phyloP scores from a whole-genome alignment of 2,888 invertebrate species.

The Mylabris sibirica region DNA sequence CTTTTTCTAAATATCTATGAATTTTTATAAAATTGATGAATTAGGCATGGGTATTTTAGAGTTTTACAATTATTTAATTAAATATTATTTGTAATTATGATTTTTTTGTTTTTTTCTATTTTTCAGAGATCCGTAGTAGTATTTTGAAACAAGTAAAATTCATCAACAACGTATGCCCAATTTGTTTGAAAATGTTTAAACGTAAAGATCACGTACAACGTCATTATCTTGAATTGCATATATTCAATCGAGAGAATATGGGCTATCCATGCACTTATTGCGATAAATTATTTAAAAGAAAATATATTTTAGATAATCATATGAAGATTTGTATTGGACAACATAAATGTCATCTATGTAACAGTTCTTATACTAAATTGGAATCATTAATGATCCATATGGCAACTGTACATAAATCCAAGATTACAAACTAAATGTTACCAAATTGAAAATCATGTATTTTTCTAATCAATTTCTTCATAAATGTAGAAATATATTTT shows the following conservation, averaged over 20 bases:
- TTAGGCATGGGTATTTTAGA: constrained; percentile 11
- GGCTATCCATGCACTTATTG: constrained; percentile 46
- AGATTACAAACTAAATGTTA: constrained; percentile 30
- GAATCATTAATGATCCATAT: constrained; percentile 25
- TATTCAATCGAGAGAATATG: constrained; percentile 35
- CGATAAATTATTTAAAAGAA: constrained; percentile 47
- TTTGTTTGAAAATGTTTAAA: constrained; percentile 50
- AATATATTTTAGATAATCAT: constrained; percentile 50
- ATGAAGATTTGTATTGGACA: constrained; percentile 40
- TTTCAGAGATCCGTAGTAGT: constrained; percentile 35
- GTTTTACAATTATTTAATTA: background rate
- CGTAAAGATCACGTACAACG: constrained; percentile 50
- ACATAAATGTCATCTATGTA: constrained; percentile 25
- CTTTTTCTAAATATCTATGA: background rate
- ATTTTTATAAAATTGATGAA: background rate
- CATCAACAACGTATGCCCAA: constrained; percentile 45
- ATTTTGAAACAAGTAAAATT: constrained; percentile 40
- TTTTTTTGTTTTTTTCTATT: constrained; percentile 12
- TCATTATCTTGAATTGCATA: constrained; percentile 40
- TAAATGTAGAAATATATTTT: background rate
- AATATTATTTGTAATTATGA: background rate
- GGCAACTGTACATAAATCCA: constrained; percentile 33
- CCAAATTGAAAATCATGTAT: background rate
- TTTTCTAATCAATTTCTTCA: background rate
- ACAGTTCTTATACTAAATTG: constrained; percentile 21